Conservation (phyloP, 30 jellyfish, hydroid and myxozoan genomes). For the Aurelia coerulea region DNA sequence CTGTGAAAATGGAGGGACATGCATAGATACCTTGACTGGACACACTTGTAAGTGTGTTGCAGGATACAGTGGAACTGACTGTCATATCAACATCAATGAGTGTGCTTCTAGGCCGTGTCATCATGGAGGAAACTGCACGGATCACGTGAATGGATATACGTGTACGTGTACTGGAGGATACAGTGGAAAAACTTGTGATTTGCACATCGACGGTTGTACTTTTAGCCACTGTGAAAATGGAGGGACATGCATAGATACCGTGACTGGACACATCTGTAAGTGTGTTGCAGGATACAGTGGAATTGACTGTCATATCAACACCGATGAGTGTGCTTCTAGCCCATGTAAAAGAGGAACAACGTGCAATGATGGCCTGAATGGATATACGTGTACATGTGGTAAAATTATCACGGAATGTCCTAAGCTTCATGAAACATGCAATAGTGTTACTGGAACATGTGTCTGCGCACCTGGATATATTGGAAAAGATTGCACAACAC, state of each 20-base stretch:
- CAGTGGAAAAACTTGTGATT: conserved; percentile 61
- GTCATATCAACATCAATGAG: too few relatives aligned
- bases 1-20: conserved; percentile 47
- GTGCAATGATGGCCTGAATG: too few relatives aligned
- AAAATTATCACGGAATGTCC: too few relatives aligned
- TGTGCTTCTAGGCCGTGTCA: too few relatives aligned
- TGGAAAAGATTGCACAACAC: conserved; percentile 57
- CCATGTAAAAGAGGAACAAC: too few relatives aligned
- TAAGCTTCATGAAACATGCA: too few relatives aligned
- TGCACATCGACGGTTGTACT: conserved; percentile 56
- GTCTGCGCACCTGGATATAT: conserved; percentile 66
- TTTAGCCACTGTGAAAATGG: conserved; percentile 45
- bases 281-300: too few relatives aligned
- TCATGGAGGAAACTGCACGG: too few relatives aligned
- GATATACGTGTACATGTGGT: too few relatives aligned
- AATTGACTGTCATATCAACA: too few relatives aligned
- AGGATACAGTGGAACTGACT: conserved; percentile 61
- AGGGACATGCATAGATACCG: conserved; percentile 51
- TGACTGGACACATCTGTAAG: conserved; percentile 31
- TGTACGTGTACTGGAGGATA: conserved; percentile 57
- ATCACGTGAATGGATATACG: too few relatives aligned
- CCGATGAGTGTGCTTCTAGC: too few relatives aligned
- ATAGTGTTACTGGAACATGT: conserved; percentile 58
- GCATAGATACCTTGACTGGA: conserved; percentile 54
- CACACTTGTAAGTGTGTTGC: conserved; percentile 40